These are phyloP conservation scores for Hemiprocne comata DNA, from an alignment of 2,113 vertebrate species.

Conservation along the genomic window DNA sequence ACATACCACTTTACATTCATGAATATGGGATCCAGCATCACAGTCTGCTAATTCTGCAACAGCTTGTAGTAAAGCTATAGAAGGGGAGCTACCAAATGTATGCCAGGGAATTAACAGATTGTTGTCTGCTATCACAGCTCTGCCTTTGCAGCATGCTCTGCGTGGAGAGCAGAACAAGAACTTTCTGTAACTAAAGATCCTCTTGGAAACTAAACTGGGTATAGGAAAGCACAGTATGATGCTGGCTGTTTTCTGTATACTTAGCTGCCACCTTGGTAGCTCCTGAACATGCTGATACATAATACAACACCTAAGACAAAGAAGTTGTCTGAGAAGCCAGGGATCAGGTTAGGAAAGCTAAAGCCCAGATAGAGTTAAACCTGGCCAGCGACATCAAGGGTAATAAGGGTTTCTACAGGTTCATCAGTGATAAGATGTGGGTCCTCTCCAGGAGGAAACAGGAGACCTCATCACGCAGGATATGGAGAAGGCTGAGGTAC, in stretches of 20 bases:
- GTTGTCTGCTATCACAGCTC: background rate
- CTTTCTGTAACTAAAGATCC: background rate
- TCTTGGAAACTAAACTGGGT: background rate
- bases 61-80: background rate
- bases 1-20: background rate
- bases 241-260: background rate
- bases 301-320: too few species aligned
- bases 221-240: background rate
- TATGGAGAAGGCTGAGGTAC: too few species aligned
- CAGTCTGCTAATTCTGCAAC: background rate
- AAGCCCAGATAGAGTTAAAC: too few species aligned
- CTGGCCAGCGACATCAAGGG: too few species aligned
- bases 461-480: too few species aligned
- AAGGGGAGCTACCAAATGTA: background rate
- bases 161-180: background rate
- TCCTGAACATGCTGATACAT: accelerated
- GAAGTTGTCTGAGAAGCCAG: too few species aligned
- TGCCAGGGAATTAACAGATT: background rate
- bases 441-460: too few species aligned
- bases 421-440: too few species aligned
- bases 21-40: background rate
- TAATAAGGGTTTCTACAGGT: too few species aligned
- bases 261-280: background rate
- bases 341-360: too few species aligned
- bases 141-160: background rate